These are phyloP conservation scores for Gambusia holbrooki DNA, from an alignment of 2,113 vertebrate genomes.

Conservation along the genomic window DNA sequence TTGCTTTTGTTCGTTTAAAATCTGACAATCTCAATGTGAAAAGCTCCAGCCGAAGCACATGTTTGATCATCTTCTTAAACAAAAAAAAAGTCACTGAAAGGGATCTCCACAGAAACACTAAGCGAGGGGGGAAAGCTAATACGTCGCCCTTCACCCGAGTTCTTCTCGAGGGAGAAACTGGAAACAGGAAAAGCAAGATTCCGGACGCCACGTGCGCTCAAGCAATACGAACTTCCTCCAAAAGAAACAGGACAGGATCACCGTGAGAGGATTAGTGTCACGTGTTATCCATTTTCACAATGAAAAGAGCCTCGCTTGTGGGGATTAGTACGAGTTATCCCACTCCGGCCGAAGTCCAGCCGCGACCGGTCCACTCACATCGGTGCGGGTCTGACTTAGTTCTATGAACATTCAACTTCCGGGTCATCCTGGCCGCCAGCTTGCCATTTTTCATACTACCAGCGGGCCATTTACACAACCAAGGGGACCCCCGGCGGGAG, in stretches of 20 bases:
- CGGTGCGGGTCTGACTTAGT: constrained; percentile 47
- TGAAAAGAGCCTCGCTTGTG: constrained; percentile 34
- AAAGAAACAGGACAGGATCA: constrained; percentile 25
- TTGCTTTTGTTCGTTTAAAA: constrained; percentile 3
- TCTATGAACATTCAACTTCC: constrained; percentile 48
- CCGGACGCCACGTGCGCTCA: constrained; percentile 14
- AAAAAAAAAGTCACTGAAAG: background rate
- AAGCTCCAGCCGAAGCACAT: background rate
- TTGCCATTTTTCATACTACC: constrained; percentile 23
- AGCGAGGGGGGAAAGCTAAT: constrained; percentile 12
- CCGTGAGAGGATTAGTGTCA: constrained; percentile 51
- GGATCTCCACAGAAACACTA: constrained; percentile 26
- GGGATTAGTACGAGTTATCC: constrained; percentile 65
- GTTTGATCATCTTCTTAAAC: background rate
- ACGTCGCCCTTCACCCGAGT: constrained; percentile 11
- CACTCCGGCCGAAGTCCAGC: constrained; percentile 55
- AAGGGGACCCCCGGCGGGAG: constrained; percentile 20
- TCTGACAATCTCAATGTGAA: constrained; percentile 49
- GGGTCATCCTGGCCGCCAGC: constrained; percentile 10
- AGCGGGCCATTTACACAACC: constrained; percentile 38
- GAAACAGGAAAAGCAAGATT: constrained; percentile 52
- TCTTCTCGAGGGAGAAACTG: constrained; percentile 42
- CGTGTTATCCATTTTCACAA: constrained; percentile 29
- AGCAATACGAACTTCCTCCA: constrained; percentile 30
- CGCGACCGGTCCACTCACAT: constrained; percentile 72